Evolutionary conservation across 2,888 invertebrate genomes (phyloP), one percentile per base, ranked within the genome.

Genomic region (Pediacus dermestoides): DNA sequence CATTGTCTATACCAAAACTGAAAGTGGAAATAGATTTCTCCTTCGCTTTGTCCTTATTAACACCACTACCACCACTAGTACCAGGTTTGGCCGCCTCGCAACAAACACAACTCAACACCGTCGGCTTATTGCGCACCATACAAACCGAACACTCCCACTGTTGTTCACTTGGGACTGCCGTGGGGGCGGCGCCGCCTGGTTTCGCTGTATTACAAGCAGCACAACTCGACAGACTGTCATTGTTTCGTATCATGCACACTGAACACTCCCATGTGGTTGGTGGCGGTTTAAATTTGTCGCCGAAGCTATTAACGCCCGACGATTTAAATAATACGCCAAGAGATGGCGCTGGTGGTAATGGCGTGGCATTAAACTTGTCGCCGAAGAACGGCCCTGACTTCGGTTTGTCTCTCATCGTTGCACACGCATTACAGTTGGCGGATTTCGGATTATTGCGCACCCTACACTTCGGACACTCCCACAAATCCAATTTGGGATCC

Each of bases 71-170:
- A 16, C 27, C 9, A 30, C 57, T 22, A 25, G 13, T 39, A 35
- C 34, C 73, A 72, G 75, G 75, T 57, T 74, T 78, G 1, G 67
- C 57, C 35, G 76, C 71, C 46, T 74, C 75, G 58, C 82, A 82
- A 51, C 80, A 77, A 33, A 71, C 67, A 60, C 81, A 82, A 44
- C 71, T 73, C 3, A 27, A 37, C 12, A 35, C 34, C 4, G 34
- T 14, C 2, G 40, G 30, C 22, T 51, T 46, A 57, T 82, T 83
- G 37, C 70, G 69, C 1, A 81, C 71, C 73, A 79, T 73, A 58
- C 82, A 83, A 10, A 72, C 73, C 8, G 67, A 64, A 58, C 83
- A 82, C 42, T 76, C 75, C 82, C 81, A 82, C n/a, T n/a, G n/a
- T n/a, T n/a, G n/a, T n/a, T n/a, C n/a, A n/a, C 16, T 25, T 1